phyloP scores from a whole-genome alignment of 2,113 vertebrate genomes.

The Anguilla japonica region DNA sequence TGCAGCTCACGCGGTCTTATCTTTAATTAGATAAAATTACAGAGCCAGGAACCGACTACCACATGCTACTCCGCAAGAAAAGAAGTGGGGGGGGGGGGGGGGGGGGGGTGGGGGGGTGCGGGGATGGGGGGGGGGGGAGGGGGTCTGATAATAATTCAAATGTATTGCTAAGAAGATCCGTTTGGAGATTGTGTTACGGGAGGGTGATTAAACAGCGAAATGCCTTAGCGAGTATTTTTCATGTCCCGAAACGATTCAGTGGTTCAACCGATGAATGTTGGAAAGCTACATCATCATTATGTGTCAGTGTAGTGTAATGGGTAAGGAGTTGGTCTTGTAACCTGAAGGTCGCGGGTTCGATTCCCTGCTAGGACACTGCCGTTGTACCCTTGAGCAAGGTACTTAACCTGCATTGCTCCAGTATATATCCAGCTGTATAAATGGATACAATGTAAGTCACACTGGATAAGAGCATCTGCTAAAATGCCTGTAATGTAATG shows the following conservation, averaged over 20 bases:
- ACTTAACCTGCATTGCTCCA: too few species aligned
- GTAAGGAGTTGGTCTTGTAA: too few species aligned
- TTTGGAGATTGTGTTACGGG: conserved; percentile 18
- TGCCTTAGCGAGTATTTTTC: conserved; percentile 5
- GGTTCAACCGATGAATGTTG: not conserved
- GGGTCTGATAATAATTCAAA: conserved; percentile 26
- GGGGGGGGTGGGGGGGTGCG: too few species aligned
- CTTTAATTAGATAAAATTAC: conserved; percentile 54
- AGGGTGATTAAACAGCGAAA: conserved; percentile 30
- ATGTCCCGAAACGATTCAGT: not conserved
- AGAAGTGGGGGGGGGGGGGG: not conserved
- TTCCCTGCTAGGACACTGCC: too few species aligned
- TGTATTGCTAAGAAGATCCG: conserved; percentile 31
- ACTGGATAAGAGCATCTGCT: too few species aligned
- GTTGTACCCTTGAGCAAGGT: too few species aligned
- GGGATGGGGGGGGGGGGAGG: too few species aligned
- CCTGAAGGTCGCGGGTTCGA: too few species aligned
- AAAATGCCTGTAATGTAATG: too few species aligned
- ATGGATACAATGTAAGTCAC: too few species aligned
- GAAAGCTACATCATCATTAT: not conserved
- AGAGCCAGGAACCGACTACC: conserved; percentile 41
- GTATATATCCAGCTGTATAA: too few species aligned
- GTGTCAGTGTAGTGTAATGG: not conserved
- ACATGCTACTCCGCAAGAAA: conserved; percentile 13
- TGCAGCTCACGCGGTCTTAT: conserved; percentile 39